phyloP scores from a whole-genome alignment of 2,888 invertebrate genomes.

The Autographa pulchrina region DNA sequence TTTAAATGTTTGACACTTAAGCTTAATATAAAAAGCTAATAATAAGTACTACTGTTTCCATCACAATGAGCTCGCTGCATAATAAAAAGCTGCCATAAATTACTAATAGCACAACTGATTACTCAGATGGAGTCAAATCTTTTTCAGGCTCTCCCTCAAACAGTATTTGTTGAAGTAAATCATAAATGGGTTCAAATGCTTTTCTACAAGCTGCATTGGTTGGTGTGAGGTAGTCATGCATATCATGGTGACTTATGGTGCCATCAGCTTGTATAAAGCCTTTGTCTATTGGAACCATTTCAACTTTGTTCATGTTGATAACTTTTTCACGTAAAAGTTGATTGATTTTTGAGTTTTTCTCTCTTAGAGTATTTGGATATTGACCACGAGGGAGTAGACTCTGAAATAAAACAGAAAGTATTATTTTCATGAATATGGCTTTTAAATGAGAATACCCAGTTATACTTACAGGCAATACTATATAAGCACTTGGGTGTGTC shows the following conservation, averaged over 20 bases:
- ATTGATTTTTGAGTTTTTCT: constrained; percentile 94
- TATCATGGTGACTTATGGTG: constrained; percentile 95
- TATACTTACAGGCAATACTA: constrained; percentile 95
- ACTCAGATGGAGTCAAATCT: constrained; percentile 93
- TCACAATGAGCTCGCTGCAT: constrained; percentile 85
- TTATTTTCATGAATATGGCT: constrained; percentile 6
- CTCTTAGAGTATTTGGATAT: constrained; percentile 94
- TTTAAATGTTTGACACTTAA: constrained; percentile 72
- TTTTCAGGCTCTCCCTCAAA: constrained; percentile 93
- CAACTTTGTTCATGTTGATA: constrained; percentile 91
- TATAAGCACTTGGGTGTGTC: constrained; percentile 94
- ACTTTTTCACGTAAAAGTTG: constrained; percentile 91
- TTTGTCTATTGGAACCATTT: constrained; percentile 94
- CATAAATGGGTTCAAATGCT: constrained; percentile 95
- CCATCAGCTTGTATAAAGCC: constrained; percentile 94
- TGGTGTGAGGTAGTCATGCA: constrained; percentile 97
- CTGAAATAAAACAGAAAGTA: constrained; percentile 85
- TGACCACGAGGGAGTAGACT: constrained; percentile 96
- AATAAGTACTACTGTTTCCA: constrained; percentile 84
- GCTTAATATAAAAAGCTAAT: constrained; percentile 85
- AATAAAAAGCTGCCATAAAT: constrained; percentile 73
- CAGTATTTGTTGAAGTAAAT: constrained; percentile 93
- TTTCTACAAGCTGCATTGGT: constrained; percentile 96
- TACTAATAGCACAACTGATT: constrained; percentile 64
- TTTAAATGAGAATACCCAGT: not conserved